Conservation (phyloP, 2,888 invertebrate genomes). For the Leptarthrus brevirostris region DNA sequence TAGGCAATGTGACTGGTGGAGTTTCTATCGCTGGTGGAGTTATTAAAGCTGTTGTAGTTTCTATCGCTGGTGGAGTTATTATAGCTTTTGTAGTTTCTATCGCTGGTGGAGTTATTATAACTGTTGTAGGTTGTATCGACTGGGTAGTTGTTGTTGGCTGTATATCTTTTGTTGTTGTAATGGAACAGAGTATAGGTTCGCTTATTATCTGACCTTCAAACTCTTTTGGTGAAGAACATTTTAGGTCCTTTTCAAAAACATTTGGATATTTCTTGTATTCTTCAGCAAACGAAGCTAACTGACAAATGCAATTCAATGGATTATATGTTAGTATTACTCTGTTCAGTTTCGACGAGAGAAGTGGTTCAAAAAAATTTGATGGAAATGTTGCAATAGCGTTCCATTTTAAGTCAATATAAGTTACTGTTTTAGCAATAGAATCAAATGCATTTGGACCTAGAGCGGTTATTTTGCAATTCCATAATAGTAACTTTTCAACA, state of each 20-base stretch:
- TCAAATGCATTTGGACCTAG: slow-evolving; percentile 9
- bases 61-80: not conserved
- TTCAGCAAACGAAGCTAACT: not conserved
- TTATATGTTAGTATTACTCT: not conserved
- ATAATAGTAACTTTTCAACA: not conserved
- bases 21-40: too few species aligned
- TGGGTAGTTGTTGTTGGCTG: too few species aligned
- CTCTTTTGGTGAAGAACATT: not conserved
- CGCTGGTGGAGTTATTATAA: too few species aligned
- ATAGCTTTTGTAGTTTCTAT: not conserved
- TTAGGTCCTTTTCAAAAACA: not conserved
- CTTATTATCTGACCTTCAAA: not conserved
- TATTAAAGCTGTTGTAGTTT: not conserved
- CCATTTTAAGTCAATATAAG: not conserved
- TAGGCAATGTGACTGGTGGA: too few species aligned
- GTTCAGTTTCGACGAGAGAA: not conserved
- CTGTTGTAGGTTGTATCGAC: too few species aligned
- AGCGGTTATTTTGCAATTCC: slow-evolving; percentile 1
- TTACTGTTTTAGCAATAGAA: not conserved
- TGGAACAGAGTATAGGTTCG: not conserved
- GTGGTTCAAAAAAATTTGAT: not conserved
- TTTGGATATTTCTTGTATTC: not conserved
- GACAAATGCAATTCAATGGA: not conserved
- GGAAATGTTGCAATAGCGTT: slow-evolving; percentile 11
- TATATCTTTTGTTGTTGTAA: not conserved